Evolutionary conservation across 2,113 vertebrate species (phyloP).

Genomic region (Nematolebias whitei): DNA sequence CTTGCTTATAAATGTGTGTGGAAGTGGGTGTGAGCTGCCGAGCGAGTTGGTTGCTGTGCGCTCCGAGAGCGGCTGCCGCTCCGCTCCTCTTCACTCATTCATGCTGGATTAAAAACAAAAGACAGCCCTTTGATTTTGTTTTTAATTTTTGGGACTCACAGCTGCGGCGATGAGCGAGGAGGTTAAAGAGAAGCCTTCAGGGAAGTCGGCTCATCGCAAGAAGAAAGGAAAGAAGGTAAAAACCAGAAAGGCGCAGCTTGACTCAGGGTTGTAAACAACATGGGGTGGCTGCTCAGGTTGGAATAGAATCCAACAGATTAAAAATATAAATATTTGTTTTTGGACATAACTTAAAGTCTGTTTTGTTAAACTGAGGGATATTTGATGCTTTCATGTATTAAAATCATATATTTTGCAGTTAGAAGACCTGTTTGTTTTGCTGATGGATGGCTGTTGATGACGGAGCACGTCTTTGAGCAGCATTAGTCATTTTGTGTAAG

Average conservation of each 20-base stretch:
- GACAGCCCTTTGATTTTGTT: constrained; percentile 15
- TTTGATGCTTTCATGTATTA: background rate
- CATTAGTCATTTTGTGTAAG: background rate
- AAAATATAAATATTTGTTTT: background rate
- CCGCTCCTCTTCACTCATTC: constrained; percentile 52
- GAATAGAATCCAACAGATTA: constrained; percentile 6
- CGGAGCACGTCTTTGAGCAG: background rate
- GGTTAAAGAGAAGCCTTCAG: constrained; percentile 70
- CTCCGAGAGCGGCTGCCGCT: constrained; percentile 57
- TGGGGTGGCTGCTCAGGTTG: constrained; percentile 24
- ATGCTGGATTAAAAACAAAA: constrained; percentile 71
- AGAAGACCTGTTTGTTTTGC: background rate
- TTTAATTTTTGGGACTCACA: constrained; percentile 31
- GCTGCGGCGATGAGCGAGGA: constrained; percentile 75
- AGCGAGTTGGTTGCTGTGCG: constrained; percentile 56
- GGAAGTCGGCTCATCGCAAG: constrained; percentile 73
- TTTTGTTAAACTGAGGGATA: background rate
- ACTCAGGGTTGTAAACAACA: constrained; percentile 55
- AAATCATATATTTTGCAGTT: background rate
- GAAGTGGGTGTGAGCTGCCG: constrained; percentile 73
- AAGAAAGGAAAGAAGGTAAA: constrained; percentile 81
- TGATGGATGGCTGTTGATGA: no score
- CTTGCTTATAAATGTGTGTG: no score
- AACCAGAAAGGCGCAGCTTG: constrained; percentile 7
- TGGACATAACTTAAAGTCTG: background rate